phyloP scores from a whole-genome alignment of 2,113 vertebrate species.

The Cheirogaleus medius region DNA sequence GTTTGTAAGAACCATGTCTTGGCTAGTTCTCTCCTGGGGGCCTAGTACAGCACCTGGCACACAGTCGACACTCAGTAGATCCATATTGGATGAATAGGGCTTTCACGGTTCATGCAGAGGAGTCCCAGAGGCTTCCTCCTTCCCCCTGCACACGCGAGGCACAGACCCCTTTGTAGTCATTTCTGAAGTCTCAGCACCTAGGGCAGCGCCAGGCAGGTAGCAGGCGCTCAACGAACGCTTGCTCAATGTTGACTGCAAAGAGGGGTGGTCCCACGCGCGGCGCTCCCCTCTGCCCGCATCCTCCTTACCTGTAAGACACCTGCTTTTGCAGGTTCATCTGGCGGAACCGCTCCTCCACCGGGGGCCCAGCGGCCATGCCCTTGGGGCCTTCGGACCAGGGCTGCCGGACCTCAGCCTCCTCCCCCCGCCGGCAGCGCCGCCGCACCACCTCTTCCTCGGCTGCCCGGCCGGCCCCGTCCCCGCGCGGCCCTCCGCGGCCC shows the following conservation, averaged over 20 bases:
- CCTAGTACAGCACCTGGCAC: not conserved
- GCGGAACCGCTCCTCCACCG: conserved; percentile 86
- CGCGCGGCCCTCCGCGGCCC: conserved; percentile 19
- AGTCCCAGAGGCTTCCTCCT: not conserved
- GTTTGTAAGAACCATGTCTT: not conserved
- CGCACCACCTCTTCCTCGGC: conserved; percentile 62
- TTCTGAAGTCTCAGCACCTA: not conserved
- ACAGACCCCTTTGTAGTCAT: not conserved
- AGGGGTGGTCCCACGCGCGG: not conserved
- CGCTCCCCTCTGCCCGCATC: not conserved
- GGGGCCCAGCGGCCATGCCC: conserved; percentile 24
- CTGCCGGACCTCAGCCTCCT: conserved; percentile 53
- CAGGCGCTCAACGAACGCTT: not conserved
- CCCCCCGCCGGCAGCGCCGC: conserved; percentile 44
- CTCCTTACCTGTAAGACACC: conserved; percentile 94
- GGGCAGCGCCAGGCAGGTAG: not conserved
- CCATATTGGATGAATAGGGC: not conserved
- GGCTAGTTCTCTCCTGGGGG: not conserved
- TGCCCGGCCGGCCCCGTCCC: conserved; percentile 33
- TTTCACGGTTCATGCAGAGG: not conserved
- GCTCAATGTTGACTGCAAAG: not conserved
- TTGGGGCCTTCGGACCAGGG: conserved; percentile 50
- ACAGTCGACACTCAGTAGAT: not conserved
- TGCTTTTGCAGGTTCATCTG: conserved; percentile 92
- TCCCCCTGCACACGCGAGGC: not conserved